These are phyloP conservation scores for Pyrgilauda ruficollis DNA, from an alignment of 2,113 vertebrate species.

Conservation along the genomic window DNA sequence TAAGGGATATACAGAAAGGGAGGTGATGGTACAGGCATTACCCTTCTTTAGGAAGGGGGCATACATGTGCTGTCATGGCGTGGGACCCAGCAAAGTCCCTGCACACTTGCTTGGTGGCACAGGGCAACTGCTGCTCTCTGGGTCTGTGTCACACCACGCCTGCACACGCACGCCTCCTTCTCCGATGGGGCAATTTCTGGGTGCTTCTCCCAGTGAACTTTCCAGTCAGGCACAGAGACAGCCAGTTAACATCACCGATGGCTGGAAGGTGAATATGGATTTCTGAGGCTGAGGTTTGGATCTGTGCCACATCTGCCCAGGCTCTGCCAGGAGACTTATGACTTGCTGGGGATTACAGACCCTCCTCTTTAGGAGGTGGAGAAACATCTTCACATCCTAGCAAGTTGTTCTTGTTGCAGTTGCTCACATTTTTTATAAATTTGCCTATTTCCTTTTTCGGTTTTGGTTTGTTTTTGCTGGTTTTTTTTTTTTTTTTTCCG, in stretches of 20 bases:
- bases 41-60: background rate
- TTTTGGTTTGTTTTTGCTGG: background rate
- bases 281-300: background rate
- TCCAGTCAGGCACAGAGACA: background rate
- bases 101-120: background rate
- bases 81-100: background rate
- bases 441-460: background rate
- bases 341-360: background rate
- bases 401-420: background rate
- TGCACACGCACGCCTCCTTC: fast-evolving
- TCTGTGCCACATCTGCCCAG: background rate
- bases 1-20: background rate
- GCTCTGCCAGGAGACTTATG: background rate
- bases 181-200: background rate
- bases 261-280: background rate
- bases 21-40: background rate
- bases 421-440: background rate
- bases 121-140: background rate
- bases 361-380: background rate
- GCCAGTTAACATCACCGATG: fast-evolving
- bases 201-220: background rate
- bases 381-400: background rate
- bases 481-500: too few relatives aligned
- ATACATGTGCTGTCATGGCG: fast-evolving
- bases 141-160: background rate